These are phyloP conservation scores for Saimiri boliviensis DNA, from an alignment of 2,113 vertebrate genomes.

Conservation along the genomic window DNA sequence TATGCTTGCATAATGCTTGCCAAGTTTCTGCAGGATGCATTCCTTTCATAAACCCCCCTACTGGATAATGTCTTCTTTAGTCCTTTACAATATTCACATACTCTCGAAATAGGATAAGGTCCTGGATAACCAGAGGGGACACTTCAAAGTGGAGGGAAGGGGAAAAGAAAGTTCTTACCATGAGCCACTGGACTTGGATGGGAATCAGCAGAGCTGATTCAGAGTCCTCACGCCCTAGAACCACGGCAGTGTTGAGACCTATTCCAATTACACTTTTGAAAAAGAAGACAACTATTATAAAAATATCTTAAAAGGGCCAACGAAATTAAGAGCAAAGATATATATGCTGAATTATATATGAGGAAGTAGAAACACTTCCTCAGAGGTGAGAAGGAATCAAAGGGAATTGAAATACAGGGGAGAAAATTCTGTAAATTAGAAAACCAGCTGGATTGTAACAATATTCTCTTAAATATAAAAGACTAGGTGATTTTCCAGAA, in stretches of 20 bases:
- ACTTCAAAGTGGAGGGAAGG: neutral
- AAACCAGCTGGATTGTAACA: neutral
- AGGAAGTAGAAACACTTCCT: neutral
- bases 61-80: neutral
- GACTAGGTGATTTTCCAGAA: neutral
- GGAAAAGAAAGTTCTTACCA: neutral
- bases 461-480: neutral
- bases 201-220: neutral
- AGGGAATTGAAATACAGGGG: neutral
- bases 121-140: neutral
- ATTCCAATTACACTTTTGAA: neutral
- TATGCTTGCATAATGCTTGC: neutral
- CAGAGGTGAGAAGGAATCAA: neutral
- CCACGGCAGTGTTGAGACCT: neutral
- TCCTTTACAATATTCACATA: neutral
- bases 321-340: neutral
- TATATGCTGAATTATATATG: neutral
- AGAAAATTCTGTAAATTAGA: neutral
- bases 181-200: neutral
- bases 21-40: neutral
- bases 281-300: neutral
- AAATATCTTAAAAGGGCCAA: neutral
- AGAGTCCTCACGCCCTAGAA: neutral
- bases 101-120: neutral
- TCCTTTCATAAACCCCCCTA: neutral